Evolutionary conservation across 2,113 vertebrate genomes (phyloP), one percentile per base, ranked within the genome.

Genomic region (Bufo gargarizans): DNA sequence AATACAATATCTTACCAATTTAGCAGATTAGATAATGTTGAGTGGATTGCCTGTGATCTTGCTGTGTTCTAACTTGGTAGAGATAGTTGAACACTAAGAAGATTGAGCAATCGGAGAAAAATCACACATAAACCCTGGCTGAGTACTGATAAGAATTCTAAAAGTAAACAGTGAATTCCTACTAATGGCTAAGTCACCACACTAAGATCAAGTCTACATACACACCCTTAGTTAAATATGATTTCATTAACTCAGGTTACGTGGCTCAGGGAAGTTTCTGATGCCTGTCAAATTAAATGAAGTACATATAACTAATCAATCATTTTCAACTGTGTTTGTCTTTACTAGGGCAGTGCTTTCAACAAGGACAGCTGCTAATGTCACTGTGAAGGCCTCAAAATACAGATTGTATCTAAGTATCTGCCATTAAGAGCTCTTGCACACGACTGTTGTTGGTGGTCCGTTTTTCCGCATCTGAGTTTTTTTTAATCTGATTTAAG

Each of bases 141-240:
- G 94, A 96, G 94, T 93, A 93, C 94, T 59, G 96, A 97, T 96
- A 96, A 96, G 95, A 94, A 96, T 95, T 95, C 82, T 89, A 88
- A 94, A 93, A 90, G 95, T 94, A 96, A 97, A 97, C 95, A 97
- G 87, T 89, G 93, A 96, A 96, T 96, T 96, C 95, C 94, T 92
- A 91, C 95, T 96, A 96, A 96, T 96, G 96, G 96, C 95, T 96
- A 95, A 96, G 95, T 96, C 96, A 94, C 95, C 93, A 95, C 93
- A 92, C 94, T 95, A 95, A 96, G 94, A 96, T 93, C 93, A 92
- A 94, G 91, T 93, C 95, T 95, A 95, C 96, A 95, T 91, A 96
- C 95, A 96, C 94, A 93, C 95, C 95, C 95, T 94, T 93, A 93
- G 91, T 94, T 94, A 95, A 95, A 95, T 93, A 95, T 94, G 92